Base-by-base conservation (phyloP, 2,797 vertebrate species). In the Artibeus jamaicensis region DNA sequence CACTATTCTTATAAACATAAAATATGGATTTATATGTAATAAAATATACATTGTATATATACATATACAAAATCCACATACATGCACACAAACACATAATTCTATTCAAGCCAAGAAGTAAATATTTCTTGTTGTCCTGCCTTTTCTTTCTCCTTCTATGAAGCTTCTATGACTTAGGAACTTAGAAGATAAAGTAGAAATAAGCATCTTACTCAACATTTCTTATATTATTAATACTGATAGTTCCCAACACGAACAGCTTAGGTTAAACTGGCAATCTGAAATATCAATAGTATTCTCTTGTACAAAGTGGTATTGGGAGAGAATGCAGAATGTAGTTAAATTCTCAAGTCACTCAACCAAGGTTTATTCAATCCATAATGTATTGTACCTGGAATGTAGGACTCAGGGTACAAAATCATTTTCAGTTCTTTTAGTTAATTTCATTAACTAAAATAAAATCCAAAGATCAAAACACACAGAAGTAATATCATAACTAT, bases 371-470 rank as follows among this genome's bases (percentile, higher is more conserved):
- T 85, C 65, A 84, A 96, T 59, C 46, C 16, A 76, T 34, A 85
- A 92, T 29, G 29, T 67, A 87, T 3, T 29, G 29, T 67, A 87
- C 4, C 46, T 81, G 9, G 93, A 89, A 78, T 48, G 57, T 4
- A 59, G 29, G 84, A 57, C 7, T 34, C 55, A 62, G 62, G 57
- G 78, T 34, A 89, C 11, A 94, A 5, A 92, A 86, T 70, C n/a
- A n/a, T n/a, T n/a, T n/a, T n/a, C n/a, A n/a, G n/a, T n/a, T n/a
- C n/a, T n/a, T n/a, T n/a, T n/a, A n/a, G n/a, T n/a, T n/a, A n/a
- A n/a, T 29, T 82, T 71, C 29, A 83, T 73, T 39, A 82, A 92
- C 46, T 93, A 85, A 95, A 96, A 92, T 71, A 32, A 96, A 96
- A 87, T 55, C 3, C 21, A 89, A 77, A 82, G 68, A 74, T 34